Base-by-base conservation (phyloP, 2,797 vertebrate genomes). In the Microctenopoma steveboyesi region DNA sequence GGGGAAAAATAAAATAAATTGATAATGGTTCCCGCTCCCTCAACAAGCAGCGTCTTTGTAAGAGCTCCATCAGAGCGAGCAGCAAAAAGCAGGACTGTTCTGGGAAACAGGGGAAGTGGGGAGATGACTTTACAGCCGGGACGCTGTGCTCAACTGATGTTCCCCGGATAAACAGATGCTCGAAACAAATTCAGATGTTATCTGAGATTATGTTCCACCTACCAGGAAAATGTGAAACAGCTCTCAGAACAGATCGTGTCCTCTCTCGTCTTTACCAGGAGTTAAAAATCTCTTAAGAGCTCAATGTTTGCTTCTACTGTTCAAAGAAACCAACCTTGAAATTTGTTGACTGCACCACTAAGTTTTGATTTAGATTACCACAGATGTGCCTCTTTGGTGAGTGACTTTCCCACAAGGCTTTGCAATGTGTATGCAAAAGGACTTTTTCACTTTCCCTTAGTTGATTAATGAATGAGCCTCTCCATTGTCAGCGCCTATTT, bases 341-440 rank as follows among this genome's bases (percentile, higher is more conserved):
- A 82, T 72, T 69, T 66, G 63, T 62, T 78, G 81, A 78, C 76
- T 67, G 60, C 64, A 39, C 30, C 47, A 7, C 56, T 53, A 59
- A 56, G 61, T 83, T 86, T 66, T 63, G 68, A 85, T 79, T 78
- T 79, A 78, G 76, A 86, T 78, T 47, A 73, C 74, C 76, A 49
- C 84, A 89, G 86, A 89, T 87, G 82, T 59, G 80, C 40, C 43
- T 81, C 62, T 64, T 46, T 62, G 73, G 50, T 72, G 74, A 71
- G 46, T 65, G 69, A 75, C 68, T 80, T 69, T 77, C 67, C 77
- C 85, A 79, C 77, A 77, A 76, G 82, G 78, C 72, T 86, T 81
- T 80, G 54, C 77, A 86, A 86, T 90, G 81, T 83, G 78, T 72
- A 85, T 84, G 86, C 81, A 81, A 86, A 82, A 53, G 27, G 35